phyloP scores from a whole-genome alignment of 2,113 vertebrate species.

The Indicator maculatus region DNA sequence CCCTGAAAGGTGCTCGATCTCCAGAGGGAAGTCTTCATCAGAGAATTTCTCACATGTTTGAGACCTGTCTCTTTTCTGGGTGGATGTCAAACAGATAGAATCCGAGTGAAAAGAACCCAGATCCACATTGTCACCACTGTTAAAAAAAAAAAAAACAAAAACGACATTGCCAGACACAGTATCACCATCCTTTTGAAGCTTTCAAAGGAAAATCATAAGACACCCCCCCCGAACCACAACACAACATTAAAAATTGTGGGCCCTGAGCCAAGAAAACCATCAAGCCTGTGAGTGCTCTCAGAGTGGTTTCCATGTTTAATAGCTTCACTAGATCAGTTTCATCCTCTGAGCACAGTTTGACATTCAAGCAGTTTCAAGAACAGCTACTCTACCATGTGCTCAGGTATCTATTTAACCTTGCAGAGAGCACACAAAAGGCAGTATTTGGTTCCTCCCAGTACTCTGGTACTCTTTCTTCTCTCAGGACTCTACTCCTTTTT shows the following conservation, averaged over 20 bases:
- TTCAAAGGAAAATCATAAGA: neutral
- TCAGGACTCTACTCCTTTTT: neutral
- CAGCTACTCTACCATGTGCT: neutral
- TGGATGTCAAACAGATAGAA: conserved; percentile 17
- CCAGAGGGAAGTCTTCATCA: neutral
- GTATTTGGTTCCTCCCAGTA: neutral
- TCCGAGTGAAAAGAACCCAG: conserved; percentile 10
- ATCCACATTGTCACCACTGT: conserved; percentile 39
- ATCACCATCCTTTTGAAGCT: neutral
- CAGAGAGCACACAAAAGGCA: neutral
- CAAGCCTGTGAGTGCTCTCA: neutral
- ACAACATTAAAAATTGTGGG: neutral
- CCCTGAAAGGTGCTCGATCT: conserved; percentile 16
- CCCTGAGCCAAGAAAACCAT: neutral
- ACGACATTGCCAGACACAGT: neutral
- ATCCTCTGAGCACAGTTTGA: neutral
- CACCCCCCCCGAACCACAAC: too few species aligned
- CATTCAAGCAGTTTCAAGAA: neutral
- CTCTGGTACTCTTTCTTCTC: neutral
- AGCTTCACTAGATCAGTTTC: neutral
- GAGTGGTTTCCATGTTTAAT: neutral
- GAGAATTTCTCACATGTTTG: neutral
- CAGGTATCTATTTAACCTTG: neutral
- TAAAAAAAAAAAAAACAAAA: neutral
- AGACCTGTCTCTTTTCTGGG: neutral